phyloP scores from a whole-genome alignment of 2,888 invertebrate species.

The Plagodis dolabraria region DNA sequence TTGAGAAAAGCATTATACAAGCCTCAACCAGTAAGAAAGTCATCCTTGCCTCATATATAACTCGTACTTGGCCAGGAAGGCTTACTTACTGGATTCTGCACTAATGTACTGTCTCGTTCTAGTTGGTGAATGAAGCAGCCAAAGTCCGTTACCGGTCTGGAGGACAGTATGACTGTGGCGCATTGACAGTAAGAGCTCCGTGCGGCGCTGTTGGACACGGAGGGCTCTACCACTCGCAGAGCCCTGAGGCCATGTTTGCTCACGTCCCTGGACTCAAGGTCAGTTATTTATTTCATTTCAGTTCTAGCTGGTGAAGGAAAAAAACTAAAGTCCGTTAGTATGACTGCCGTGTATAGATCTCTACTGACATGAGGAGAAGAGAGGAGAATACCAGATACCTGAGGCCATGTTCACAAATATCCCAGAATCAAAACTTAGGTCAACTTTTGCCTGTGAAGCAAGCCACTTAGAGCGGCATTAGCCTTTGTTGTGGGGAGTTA shows the following conservation, averaged over 20 bases:
- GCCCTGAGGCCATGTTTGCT: constrained; percentile 98
- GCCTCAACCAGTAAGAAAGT: too few species aligned
- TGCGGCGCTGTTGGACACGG: constrained; percentile 99
- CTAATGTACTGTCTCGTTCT: constrained; percentile 31
- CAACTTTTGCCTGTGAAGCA: too few species aligned
- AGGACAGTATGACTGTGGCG: constrained; percentile 94
- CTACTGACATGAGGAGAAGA: background rate
- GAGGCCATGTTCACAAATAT: too few species aligned
- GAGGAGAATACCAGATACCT: too few species aligned
- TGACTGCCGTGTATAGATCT: background rate
- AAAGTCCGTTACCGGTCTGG: constrained; percentile 98
- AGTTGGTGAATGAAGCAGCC: constrained; percentile 96
- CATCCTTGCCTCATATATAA: too few species aligned
- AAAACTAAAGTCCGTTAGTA: background rate
- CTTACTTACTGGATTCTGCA: too few species aligned
- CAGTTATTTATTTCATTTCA: constrained; percentile 4
- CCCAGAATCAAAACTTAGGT: too few species aligned
- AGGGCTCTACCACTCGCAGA: constrained; percentile 98
- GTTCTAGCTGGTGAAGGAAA: too few species aligned
- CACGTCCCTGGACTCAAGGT: constrained; percentile 97
- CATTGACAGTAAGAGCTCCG: constrained; percentile 95
- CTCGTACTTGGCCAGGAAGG: too few species aligned
- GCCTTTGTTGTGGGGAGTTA: too few species aligned
- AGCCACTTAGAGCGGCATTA: too few species aligned
- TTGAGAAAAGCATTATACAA: too few species aligned